Percentiles rank a stretch among this genome's conserved stretches.
phyloP scores from a whole-genome alignment of 2,888 invertebrate genomes.

The Halictus ligatus region DNA sequence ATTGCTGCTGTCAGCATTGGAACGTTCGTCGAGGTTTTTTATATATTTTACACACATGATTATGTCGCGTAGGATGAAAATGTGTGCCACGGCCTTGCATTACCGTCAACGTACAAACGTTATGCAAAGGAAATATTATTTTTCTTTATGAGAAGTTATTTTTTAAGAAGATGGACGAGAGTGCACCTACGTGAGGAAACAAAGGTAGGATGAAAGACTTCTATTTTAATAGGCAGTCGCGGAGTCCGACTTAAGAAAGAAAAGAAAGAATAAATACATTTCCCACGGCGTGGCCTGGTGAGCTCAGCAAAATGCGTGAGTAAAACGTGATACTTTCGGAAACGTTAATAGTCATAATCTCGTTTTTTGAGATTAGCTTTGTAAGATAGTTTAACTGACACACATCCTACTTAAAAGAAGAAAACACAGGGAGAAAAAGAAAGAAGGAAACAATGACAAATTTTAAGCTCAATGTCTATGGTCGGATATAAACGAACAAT shows the following conservation, averaged over 20 bases:
- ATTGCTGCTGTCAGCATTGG: slow-evolving; percentile 13
- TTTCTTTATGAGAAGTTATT: slow-evolving; percentile 75
- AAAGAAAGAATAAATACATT: slow-evolving; percentile 51
- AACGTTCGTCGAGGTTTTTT: slow-evolving; percentile 55
- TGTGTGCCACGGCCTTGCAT: slow-evolving; percentile 77
- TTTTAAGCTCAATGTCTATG: slow-evolving; percentile 72
- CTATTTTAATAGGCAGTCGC: slow-evolving; percentile 76
- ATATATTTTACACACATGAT: slow-evolving; percentile 75
- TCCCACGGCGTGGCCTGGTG: slow-evolving; percentile 57
- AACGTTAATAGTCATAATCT: slow-evolving; percentile 69
- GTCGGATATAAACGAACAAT: slow-evolving; percentile 52
- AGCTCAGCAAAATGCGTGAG: slow-evolving; percentile 58
- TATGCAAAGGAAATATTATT: slow-evolving; percentile 71
- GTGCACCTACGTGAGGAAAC: slow-evolving; percentile 56
- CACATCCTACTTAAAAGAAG: slow-evolving; percentile 63
- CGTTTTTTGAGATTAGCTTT: slow-evolving; percentile 73
- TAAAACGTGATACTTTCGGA: slow-evolving; percentile 68
- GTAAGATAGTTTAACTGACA: slow-evolving; percentile 70
- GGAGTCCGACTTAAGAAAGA: slow-evolving; percentile 60
- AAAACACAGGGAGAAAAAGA: not conserved
- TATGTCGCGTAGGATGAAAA: slow-evolving; percentile 66
- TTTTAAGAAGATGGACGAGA: slow-evolving; percentile 67
- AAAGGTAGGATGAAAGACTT: slow-evolving; percentile 65
- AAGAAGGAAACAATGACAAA: slow-evolving; percentile 52
- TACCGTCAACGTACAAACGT: slow-evolving; percentile 77